Base-by-base conservation (phyloP, 2,888 invertebrate genomes). In the Iselma pallidipennis region DNA sequence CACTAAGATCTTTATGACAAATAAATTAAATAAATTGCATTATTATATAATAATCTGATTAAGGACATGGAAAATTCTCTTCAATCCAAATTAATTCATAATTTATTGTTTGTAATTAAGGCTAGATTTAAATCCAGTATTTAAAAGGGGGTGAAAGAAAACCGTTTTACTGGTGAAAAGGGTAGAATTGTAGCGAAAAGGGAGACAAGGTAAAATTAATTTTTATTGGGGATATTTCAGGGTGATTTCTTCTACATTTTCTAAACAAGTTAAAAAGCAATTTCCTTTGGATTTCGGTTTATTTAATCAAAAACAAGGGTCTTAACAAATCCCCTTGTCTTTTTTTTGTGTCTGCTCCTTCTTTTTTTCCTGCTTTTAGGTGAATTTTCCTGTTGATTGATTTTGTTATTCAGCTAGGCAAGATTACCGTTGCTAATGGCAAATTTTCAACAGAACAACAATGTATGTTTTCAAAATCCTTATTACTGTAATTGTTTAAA, bases 181-280 rank as follows among this genome's bases (percentile, higher is more conserved):
- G 7, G 10, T 51, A 1, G 28, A 25, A 21, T 23, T 23, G 10
- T 7, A 1, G 4, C 10, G 10, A 5, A 10, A 29, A 10, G 10
- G 14, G 14, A 0, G 10, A 31, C n/a, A 16, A 5, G 29, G 4
- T 19, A 1, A 21, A 21, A 51, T 51, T 29, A 6, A 29, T 29
- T 16, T 16, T 12, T 21, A 16, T 2, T 12, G 14, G 4, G 12
- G 16, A 31, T 51, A 29, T 7, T 16, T n/a, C 19, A 6, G 14
- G 33, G 33, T 21, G 54, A 54, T 42, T 37, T 37, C 37, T 31
- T 37, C 14, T 12, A 25, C n/a, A 26, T 48, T 19, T 26, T 21
- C 19, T 48, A 55, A 55, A 26, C 42, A 23, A 25, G 55, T 55
- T 55, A 55, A 48, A 55, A 55, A 55, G 28, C 49, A 55, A 55